Conservation (phyloP, 2,113 vertebrate genomes). For the Cricetomys ansorgei region DNA sequence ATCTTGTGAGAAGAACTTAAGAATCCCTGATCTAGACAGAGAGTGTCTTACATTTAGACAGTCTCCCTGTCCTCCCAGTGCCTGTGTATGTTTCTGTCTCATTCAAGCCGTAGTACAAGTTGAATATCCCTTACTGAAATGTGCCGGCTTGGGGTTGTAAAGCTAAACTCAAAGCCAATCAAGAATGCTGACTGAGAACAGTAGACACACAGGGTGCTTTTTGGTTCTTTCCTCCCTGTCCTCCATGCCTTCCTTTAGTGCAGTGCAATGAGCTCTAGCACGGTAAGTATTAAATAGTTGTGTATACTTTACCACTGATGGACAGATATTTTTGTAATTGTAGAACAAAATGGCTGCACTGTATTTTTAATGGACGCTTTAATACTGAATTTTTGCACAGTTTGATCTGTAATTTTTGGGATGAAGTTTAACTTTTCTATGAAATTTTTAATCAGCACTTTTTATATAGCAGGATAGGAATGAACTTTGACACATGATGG, state of each 20-base stretch:
- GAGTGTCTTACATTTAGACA: neutral
- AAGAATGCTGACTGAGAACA: neutral
- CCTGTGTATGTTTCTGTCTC: neutral
- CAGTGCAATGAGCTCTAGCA: neutral
- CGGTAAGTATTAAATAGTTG: neutral
- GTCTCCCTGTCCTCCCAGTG: neutral
- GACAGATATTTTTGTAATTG: neutral
- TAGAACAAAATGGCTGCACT: neutral
- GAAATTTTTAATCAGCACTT: conserved; percentile 12
- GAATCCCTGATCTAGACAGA: neutral
- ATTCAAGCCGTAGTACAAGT: neutral
- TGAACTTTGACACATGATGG: neutral
- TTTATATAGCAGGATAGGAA: neutral
- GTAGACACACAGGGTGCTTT: neutral
- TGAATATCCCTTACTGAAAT: neutral
- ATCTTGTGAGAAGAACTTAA: neutral
- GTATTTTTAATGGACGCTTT: neutral
- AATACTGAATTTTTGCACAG: conserved; percentile 15
- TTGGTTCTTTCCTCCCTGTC: neutral
- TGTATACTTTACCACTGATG: neutral
- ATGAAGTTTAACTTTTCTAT: neutral
- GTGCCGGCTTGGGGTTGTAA: too few species aligned
- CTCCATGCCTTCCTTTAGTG: neutral
- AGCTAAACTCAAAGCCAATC: conserved; percentile 27
- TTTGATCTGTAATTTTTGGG: neutral